A percentile compares a stretch with the other conserved stretches of the same genome.
These are phyloP conservation scores for Gnathonemus echidnorhynchus DNA, from an alignment of 2,113 vertebrate species.

Conservation along the genomic window DNA sequence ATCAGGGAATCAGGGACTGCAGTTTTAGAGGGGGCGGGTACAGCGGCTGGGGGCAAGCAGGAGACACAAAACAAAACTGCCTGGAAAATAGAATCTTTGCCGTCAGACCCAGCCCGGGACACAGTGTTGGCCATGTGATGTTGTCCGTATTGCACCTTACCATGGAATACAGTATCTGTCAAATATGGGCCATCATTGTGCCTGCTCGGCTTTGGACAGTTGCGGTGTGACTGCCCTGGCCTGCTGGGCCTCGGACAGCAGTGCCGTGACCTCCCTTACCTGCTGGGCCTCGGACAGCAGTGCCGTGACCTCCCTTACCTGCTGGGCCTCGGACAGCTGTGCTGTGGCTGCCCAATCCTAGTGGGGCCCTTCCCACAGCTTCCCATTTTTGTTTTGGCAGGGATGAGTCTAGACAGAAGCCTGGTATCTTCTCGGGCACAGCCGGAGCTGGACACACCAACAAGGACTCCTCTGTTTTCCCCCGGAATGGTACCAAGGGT, in stretches of 20 bases:
- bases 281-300: too few species aligned
- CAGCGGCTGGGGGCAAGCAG: neutral
- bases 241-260: neutral
- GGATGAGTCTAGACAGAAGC: conserved; percentile 64
- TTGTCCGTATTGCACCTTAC: neutral
- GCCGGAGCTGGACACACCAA: conserved; percentile 54
- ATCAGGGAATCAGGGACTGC: neutral
- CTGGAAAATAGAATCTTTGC: neutral
- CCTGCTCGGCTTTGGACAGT: neutral
- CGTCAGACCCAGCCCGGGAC: neutral
- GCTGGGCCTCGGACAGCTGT: neutral
- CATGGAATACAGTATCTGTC: neutral
- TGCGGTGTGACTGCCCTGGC: too few species aligned
- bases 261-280: too few species aligned
- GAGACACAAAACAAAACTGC: neutral
- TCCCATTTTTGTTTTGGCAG: conserved; percentile 35
- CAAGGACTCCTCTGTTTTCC: conserved; percentile 57
- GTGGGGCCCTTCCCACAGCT: neutral
- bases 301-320: neutral
- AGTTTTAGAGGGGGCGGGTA: neutral
- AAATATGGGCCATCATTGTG: neutral
- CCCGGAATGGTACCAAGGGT: conserved; percentile 52
- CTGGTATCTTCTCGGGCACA: conserved; percentile 59
- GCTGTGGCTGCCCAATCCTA: neutral
- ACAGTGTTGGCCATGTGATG: neutral